Base-by-base conservation (phyloP, 2,888 invertebrate species). In the Malthinus flaveolus region DNA sequence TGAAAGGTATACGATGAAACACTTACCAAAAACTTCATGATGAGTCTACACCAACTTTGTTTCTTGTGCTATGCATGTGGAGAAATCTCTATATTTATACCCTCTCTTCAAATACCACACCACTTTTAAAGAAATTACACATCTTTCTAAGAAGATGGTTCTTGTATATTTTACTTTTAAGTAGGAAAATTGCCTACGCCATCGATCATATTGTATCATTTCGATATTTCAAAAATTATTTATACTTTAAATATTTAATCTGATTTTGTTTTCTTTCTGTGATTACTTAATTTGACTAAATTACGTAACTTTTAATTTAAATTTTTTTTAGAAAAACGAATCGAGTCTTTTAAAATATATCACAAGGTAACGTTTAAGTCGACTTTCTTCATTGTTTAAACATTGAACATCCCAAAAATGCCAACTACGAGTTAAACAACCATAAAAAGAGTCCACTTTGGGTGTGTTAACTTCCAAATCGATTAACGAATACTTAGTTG, bases 71-170 rank as follows among this genome's bases (percentile, higher is more conserved):
- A 45, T 64, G 64, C 64, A 63, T 65, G 66, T 62, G 63, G 66
- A 61, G 67, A 67, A 68, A 68, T 68, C 68, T 42, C 23, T 8
- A 62, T 68, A 68, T 69, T 68, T 69, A 69, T 69, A 69, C 64
- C 54, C 49, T 57, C 63, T 55, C 61, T 52, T 36, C 60, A 39
- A 35, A 56, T 42, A 33, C 48, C 51, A 44, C 59, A 61, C 66
- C 66, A 66, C 66, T 59, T 56, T 63, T 61, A 46, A 50, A 37
- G 35, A 45, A 57, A 51, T 46, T 42, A 47, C 46, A 36, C 50
- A 55, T 59, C 59, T 46, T 49, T 49, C 31, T 13, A 8, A 13
- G 32, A 58, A 37, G 53, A 54, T 59, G 46, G 13, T 36, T 33
- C 49, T 53, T 48, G 7, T 53, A 33, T 39, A 32, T 10, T 11